Base-by-base conservation (phyloP, 2,797 vertebrate species). In the Gallinago stenura region DNA sequence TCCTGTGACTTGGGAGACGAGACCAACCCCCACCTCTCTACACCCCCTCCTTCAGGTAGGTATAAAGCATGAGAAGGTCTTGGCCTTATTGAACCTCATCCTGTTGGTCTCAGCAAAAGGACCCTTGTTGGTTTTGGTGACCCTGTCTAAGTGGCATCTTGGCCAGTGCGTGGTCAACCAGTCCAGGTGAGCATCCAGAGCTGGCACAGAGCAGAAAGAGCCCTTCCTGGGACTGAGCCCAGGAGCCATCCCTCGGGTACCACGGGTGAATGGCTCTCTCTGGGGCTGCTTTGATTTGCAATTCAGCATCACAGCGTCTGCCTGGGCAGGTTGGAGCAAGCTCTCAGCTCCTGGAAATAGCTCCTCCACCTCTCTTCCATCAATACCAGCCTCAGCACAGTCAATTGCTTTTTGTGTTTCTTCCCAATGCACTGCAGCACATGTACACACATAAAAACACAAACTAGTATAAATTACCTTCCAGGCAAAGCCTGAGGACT, bases 401-500 rank as follows among this genome's bases (percentile, higher is more conserved):
- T 35, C 87, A 3, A 20, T 53, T 76, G 89, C 77, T 81, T 76
- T 89, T 58, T 91, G 90, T 89, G 71, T 26, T 65, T 15, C 87
- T 41, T 71, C 89, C 94, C 89, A 19, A 1, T 0, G 76, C 54
- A 1, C 79, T 68, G 72, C 77, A 86, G 90, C 89, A 57, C 91
- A 5, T 71, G 93, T 57, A 50, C 31, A 5, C 10, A 37, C 25
- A 41, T 82, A 78, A 24, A 31, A 78, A 84, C 79, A 83, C 90
- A 73, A 93, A 90, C 58, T 7, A 11, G 76, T 39, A 86, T 84
- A 72, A 97, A 95, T 95, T 68, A 88, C 93, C 94, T 96, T 48
- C 80, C 76, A 83, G 91, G 91, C 83, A 84, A 92, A 96, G 92
- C 93, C 87, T 48, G 80, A 89, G 82, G 95, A 75, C 89, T 97